Conservation (phyloP, 2,797 vertebrate species). For the Argyrosomus regius region DNA sequence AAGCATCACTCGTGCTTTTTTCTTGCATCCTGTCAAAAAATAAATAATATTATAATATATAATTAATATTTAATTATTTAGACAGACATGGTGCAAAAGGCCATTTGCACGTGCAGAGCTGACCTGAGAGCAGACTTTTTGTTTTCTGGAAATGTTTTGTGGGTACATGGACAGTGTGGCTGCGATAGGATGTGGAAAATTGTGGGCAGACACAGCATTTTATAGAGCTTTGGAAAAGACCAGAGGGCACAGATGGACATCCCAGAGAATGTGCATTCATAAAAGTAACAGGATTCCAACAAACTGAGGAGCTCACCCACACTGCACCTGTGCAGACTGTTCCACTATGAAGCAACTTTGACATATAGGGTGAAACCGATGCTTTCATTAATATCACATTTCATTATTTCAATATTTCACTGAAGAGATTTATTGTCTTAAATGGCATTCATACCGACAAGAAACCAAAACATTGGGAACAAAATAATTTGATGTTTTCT, state of each 20-base stretch:
- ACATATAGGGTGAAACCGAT: background rate
- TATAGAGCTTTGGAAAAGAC: constrained; percentile 42
- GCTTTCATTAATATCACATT: background rate
- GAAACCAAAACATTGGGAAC: background rate
- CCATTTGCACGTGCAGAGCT: background rate
- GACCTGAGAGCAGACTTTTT: background rate
- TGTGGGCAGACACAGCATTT: constrained; percentile 31
- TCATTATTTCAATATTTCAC: background rate
- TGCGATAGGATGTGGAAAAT: constrained; percentile 32
- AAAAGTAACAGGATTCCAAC: constrained; percentile 42
- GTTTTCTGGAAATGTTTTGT: constrained; percentile 32
- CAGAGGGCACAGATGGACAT: constrained; percentile 53
- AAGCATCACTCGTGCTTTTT: too few species aligned
- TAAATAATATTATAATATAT: too few species aligned
- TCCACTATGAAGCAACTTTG: background rate
- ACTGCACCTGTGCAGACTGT: constrained; percentile 36
- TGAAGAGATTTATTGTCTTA: background rate
- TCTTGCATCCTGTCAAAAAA: too few species aligned
- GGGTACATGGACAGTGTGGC: constrained; percentile 6
- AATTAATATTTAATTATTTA: background rate
- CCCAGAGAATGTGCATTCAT: constrained; percentile 49
- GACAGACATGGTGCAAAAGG: background rate
- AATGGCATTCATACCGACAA: background rate
- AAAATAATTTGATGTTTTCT: background rate
- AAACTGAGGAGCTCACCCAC: constrained; percentile 27